phyloP scores from a whole-genome alignment of 2,113 vertebrate genomes.

The Turnix velox region DNA sequence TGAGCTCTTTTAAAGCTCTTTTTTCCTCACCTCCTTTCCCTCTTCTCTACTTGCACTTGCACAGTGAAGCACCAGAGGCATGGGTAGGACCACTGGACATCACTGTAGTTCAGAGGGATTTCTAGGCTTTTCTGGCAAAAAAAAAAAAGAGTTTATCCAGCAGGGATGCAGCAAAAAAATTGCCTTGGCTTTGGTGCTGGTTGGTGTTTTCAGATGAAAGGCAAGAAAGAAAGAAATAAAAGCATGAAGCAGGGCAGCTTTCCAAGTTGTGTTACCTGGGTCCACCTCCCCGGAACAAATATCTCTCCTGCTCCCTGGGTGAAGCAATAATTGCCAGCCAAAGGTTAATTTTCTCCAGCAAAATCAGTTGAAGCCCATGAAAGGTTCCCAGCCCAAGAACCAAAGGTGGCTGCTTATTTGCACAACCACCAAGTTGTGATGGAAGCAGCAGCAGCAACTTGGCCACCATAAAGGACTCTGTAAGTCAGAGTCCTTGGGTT shows the following conservation, averaged over 20 bases:
- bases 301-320: not conserved
- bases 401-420: not conserved
- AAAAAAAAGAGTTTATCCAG: not conserved
- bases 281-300: not conserved
- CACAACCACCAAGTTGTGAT: not conserved
- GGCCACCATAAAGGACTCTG: not conserved
- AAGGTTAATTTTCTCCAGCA: not conserved
- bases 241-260: not conserved
- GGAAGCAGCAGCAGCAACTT: not conserved
- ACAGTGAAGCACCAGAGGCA: not conserved
- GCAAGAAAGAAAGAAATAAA: not conserved
- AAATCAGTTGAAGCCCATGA: not conserved
- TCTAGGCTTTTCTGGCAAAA: not conserved
- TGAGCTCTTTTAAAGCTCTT: not conserved
- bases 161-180: not conserved
- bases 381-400: not conserved
- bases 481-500: not conserved
- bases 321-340: not conserved
- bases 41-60: not conserved
- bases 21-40: not conserved
- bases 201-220: not conserved
- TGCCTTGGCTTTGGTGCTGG: not conserved
- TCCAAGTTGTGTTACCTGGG: not conserved
- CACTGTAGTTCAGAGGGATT: not conserved
- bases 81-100: not conserved